Evolutionary conservation across 2,797 vertebrate species (phyloP), one percentile per base, ranked within the genome.

Genomic region (Octomys mimax): DNA sequence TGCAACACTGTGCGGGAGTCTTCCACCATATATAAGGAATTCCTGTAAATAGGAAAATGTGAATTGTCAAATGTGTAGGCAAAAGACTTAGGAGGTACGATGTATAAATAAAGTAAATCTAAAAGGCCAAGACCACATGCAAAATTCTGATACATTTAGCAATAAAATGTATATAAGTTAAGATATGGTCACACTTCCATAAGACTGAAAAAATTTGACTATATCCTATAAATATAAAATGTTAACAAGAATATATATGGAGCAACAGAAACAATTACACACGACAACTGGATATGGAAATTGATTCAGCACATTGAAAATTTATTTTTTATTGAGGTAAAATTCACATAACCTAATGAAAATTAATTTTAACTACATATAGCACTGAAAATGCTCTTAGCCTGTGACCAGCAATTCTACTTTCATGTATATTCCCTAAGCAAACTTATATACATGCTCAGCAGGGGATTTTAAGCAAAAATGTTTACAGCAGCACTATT

Each of bases 111-210:
- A 12, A 89, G n/a, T 92, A 81, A 70, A n/a, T 33, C 62, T 18
- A 93, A 89, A 96, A 93, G 90, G 9, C 52, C 79, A 92, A 61
- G 2, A 91, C 61, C 42, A 49, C 42, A 62, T 66, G 33, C 73
- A 59, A 93, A 19, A 77, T 52, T 64, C 71, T 71, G 16, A 81
- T 59, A 26, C 36, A 36, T 78, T 89, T 57, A 64, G 26, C 81
- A 93, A 94, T 84, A 59, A 95, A 84, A 90, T 77, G 66, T 49
- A 89, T 5, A 85, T 42, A 96, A 87, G 33, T 68, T 95, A 83
- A 92, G 59, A 81, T 36, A 78, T 12, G 70, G 21, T 88, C 49
- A 68, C 9, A 78, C 4, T 24, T 13, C 6, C 61, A 42, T 12
- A 66, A 71, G 24, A 77, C n/a, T 28, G n/a, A 79, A 94, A 94